Percentiles rank a stretch among this genome's conserved stretches.
These are phyloP conservation scores for Steinernema scapterisci DNA, from an alignment of 2,888 invertebrate genomes.

Conservation along the genomic window DNA sequence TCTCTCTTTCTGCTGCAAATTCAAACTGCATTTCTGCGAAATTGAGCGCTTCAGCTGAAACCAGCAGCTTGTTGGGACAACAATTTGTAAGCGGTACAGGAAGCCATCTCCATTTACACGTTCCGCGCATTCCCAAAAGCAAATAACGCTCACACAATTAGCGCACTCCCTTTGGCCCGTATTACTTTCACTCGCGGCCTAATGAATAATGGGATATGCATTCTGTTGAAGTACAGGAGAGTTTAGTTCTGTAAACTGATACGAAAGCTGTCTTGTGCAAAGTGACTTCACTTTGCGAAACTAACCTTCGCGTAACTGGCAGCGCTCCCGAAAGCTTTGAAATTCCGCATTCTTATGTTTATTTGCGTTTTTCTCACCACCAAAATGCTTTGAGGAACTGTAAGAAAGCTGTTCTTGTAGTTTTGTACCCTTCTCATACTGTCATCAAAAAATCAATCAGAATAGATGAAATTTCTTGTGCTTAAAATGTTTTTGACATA, in stretches of 20 bases:
- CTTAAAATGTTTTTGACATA: too few relatives aligned
- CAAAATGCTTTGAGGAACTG: too few relatives aligned
- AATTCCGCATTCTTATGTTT: too few relatives aligned
- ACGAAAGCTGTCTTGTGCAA: neutral
- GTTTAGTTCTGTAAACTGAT: neutral
- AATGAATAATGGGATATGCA: slow-evolving; percentile 25
- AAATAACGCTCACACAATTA: slow-evolving; percentile 23
- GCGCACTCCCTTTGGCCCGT: neutral
- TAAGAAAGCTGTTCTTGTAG: too few relatives aligned
- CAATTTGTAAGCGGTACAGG: too few relatives aligned
- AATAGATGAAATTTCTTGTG: too few relatives aligned
- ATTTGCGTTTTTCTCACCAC: neutral
- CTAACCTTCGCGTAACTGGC: too few relatives aligned
- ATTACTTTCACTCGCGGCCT: slow-evolving; percentile 11
- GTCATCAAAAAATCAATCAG: too few relatives aligned
- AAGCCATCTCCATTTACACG: neutral
- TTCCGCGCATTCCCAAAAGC: neutral
- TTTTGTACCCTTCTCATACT: too few relatives aligned
- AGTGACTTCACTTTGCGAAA: slow-evolving; percentile 10
- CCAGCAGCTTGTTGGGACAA: too few relatives aligned
- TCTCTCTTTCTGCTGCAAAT: neutral
- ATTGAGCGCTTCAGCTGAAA: too few relatives aligned
- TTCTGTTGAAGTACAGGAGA: neutral
- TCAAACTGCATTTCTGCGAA: neutral
- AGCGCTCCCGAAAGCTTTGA: neutral